These are phyloP conservation scores for Adelges cooleyi DNA, from an alignment of 1,140 invertebrate species.

Conservation along the genomic window DNA sequence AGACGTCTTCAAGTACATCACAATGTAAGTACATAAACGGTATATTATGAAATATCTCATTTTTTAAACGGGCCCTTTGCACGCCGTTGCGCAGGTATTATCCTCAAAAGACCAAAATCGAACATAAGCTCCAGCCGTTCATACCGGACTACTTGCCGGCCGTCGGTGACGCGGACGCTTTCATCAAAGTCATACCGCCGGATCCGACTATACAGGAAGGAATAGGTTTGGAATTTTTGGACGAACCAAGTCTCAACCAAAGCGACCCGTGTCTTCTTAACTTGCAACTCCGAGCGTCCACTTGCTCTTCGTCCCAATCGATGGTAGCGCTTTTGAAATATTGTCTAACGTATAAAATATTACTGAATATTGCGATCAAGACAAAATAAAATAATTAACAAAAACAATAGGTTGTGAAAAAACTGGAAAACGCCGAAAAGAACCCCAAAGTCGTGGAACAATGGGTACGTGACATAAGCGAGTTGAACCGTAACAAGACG, in stretches of 20 bases:
- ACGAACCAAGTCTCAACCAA: constrained; percentile 89
- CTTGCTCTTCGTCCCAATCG: constrained; percentile 50
- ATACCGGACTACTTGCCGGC: constrained; percentile 94
- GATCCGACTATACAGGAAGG: constrained; percentile 53
- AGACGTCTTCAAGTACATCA: constrained; percentile 87
- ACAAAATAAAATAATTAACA: no score
- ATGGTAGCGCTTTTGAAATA: constrained; percentile 35
- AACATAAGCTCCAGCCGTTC: constrained; percentile 84
- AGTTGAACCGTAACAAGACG: constrained; percentile 75
- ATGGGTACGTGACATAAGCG: constrained; percentile 87
- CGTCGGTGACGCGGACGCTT: constrained; percentile 96
- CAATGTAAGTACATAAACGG: constrained; percentile 49
- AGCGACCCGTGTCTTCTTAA: constrained; percentile 90
- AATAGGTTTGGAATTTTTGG: constrained; percentile 74
- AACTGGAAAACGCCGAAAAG: constrained; percentile 72
- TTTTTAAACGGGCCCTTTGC: neutral
- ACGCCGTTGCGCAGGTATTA: constrained; percentile 56
- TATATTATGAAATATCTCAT: constrained; percentile 10
- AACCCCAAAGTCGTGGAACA: constrained; percentile 78
- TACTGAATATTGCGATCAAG: no score
- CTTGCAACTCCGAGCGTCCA: constrained; percentile 77
- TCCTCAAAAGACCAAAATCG: constrained; percentile 80
- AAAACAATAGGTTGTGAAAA: constrained; percentile 57
- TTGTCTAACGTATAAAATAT: no score
- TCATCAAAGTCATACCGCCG: constrained; percentile 82